These are phyloP conservation scores for Tinea pellionella DNA, from an alignment of 2,888 invertebrate species.

Conservation along the genomic window DNA sequence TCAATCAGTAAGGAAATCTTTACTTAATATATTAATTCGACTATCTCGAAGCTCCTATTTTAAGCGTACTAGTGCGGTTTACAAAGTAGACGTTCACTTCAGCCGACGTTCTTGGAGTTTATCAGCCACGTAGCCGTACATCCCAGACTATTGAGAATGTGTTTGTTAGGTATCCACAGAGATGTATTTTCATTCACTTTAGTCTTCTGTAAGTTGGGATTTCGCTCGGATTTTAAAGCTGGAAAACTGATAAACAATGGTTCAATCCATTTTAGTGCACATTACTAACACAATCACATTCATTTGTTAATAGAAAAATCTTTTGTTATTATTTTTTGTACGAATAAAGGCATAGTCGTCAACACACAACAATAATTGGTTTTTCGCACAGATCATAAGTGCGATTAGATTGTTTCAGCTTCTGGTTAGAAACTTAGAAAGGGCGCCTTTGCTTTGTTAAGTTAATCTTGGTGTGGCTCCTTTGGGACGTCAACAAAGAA, in stretches of 20 bases:
- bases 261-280: too few relatives aligned
- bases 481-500: conserved; percentile 64
- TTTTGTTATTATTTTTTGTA: too few relatives aligned
- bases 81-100: neutral
- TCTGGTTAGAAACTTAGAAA: conserved; percentile 32
- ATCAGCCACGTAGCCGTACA: neutral
- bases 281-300: too few relatives aligned
- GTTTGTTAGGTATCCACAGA: neutral
- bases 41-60: neutral
- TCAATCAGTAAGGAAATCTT: neutral
- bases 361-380: conserved; percentile 3
- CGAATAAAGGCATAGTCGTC: too few relatives aligned
- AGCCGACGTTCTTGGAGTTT: conserved; percentile 2
- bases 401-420: conserved; percentile 47
- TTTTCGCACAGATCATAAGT: conserved; percentile 21
- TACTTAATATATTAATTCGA: neutral
- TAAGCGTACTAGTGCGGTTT: neutral
- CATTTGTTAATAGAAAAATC: neutral
- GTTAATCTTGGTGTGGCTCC: conserved; percentile 59
- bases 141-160: neutral
- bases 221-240: neutral
- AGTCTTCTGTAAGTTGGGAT: neutral
- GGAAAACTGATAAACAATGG: too few relatives aligned
- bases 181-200: neutral
- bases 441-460: conserved; percentile 57